Percentiles rank a stretch among this genome's conserved stretches.
Conservation (phyloP, 2,888 invertebrate species). For the Perithous albicinctus region DNA sequence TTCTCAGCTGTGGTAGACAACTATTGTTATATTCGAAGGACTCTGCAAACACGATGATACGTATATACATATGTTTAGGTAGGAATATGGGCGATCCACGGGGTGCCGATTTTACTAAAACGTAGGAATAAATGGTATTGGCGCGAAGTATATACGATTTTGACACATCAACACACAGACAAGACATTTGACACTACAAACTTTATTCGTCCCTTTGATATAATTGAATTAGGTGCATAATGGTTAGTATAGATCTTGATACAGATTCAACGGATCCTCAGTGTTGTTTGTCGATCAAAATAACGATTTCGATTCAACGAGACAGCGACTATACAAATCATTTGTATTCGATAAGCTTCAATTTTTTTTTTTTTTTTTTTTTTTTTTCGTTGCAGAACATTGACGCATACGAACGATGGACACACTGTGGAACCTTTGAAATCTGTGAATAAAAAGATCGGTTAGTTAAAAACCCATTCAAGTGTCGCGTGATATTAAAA, state of each 20-base stretch:
- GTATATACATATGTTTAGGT: constrained; percentile 70
- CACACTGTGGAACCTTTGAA: constrained; percentile 8
- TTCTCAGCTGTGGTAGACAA: constrained; percentile 84
- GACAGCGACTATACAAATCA: not conserved
- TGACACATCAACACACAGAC: constrained; percentile 31
- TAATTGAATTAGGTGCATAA: constrained; percentile 55
- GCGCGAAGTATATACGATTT: constrained; percentile 22
- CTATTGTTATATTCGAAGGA: constrained; percentile 76
- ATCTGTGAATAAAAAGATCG: constrained; percentile 22
- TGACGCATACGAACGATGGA: constrained; percentile 1
- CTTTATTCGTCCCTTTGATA: constrained; percentile 65
- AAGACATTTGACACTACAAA: constrained; percentile 49
- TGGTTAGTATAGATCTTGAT: constrained; percentile 51
- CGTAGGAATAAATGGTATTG: constrained; percentile 35
- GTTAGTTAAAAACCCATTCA: constrained; percentile 28
- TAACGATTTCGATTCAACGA: constrained; percentile 30
- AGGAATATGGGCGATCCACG: constrained; percentile 52
- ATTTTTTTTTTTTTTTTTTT: no score
- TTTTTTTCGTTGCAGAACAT: constrained; percentile 40
- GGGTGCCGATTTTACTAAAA: constrained; percentile 50
- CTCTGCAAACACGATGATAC: constrained; percentile 70
- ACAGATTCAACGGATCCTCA: constrained; percentile 39
- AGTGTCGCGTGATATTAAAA: constrained; percentile 56
- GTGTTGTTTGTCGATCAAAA: not conserved
- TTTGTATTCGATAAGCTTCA: constrained; percentile 8